phyloP scores from a whole-genome alignment of 2,113 vertebrate genomes.

The Microtus oregoni region DNA sequence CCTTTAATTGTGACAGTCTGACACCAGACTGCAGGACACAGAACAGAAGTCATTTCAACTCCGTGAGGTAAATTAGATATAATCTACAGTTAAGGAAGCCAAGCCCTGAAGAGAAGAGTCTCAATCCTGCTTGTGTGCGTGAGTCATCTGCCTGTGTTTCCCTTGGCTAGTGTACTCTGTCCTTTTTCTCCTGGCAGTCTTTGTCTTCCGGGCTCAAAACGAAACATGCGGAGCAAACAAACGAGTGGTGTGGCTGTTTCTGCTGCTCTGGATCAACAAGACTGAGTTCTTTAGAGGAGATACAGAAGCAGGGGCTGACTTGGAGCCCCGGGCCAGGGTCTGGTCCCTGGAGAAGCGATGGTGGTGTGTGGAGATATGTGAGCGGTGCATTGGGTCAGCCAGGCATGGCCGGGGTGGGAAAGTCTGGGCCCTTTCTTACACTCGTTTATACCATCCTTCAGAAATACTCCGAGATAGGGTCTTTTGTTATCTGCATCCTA shows the following conservation, averaged over 20 bases:
- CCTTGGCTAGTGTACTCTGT: not conserved
- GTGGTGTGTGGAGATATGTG: too few relatives aligned
- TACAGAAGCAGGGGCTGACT: conserved; percentile 33
- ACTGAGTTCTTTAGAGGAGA: conserved; percentile 43
- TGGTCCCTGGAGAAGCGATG: not conserved
- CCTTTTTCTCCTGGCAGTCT: conserved; percentile 27
- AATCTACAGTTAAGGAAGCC: conserved; percentile 30
- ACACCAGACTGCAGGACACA: not conserved
- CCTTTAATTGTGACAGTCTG: not conserved
- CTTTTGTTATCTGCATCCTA: not conserved
- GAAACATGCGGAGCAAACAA: conserved; percentile 35
- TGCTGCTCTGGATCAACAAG: conserved; percentile 40
- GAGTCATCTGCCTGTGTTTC: conserved; percentile 36
- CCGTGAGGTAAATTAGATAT: not conserved
- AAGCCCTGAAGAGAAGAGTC: conserved; percentile 41
- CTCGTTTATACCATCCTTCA: conserved; percentile 2
- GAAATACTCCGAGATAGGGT: not conserved
- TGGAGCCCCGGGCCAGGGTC: not conserved
- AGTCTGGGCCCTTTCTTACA: not conserved
- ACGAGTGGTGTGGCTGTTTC: not conserved
- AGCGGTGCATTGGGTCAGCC: not conserved
- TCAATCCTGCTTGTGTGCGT: not conserved
- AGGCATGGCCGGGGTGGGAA: not conserved
- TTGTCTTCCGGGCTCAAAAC: not conserved
- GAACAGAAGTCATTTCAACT: conserved; percentile 24